Base-by-base conservation (phyloP, 2,888 invertebrate genomes). In the Elegia similella region DNA sequence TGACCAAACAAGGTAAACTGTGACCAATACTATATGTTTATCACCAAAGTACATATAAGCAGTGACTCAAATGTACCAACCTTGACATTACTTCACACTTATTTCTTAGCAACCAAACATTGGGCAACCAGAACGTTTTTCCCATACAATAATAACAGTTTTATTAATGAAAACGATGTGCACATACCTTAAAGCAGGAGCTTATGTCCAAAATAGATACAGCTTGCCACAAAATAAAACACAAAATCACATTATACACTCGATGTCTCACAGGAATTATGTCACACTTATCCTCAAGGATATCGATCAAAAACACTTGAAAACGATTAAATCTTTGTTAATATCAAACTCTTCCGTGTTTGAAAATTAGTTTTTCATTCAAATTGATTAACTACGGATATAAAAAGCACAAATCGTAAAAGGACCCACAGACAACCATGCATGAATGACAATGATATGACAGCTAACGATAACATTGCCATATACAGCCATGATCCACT, bases 241-340 rank as follows among this genome's bases (percentile, higher is more conserved):
- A 88, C 82, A 84, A 81, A 70, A 80, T 83, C 87, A 88, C 86
- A 89, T 87, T 82, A 86, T 88, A 86, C 86, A 82, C 80, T 54
- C 29, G 42, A 42, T 42, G 81, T 63, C 78, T 52, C 52, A 69
- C 63, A 68, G 61, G 60, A 66, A 80, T 78, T 80, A 79, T 79
- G 78, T 83, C 80, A 48, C 47, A 38, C n/a, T 38, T 38, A 47
- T 47, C n/a, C n/a, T 16, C 7, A 32, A 17, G 42, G 23, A 42
- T 38, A 42, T 2, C 12, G 16, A 6, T 46, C 13, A 0, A 17
- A 46, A 55, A 23, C 47, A 46, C 55, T 38, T 15, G 0, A 16
- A 10, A 7, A 55, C 32, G 29, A 42, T 29, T 44, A 16, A 6
- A 13, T 12, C 10, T 0, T 10, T 44, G 63, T 59, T 65, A 59